Evolutionary conservation across 2,888 invertebrate genomes (phyloP).

Genomic region (Norana najaformis): DNA sequence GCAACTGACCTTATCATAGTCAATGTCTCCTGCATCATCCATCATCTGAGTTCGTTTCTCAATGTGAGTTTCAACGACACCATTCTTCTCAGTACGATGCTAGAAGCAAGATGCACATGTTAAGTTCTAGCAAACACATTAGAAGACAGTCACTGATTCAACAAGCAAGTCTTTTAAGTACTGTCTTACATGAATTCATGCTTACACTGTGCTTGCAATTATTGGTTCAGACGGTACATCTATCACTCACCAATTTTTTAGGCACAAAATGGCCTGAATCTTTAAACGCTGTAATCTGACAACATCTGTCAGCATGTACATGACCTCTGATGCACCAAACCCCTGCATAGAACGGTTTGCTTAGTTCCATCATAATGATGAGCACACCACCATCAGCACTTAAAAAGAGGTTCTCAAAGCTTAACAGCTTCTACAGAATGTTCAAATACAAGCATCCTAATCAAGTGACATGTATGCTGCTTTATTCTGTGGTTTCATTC

Average conservation of each 20-base stretch:
- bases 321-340: too few relatives aligned
- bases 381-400: too few relatives aligned
- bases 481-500: not conserved
- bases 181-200: not conserved
- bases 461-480: not conserved
- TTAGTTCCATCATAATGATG: not conserved
- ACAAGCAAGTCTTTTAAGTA: not conserved
- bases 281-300: too few relatives aligned
- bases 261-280: not conserved
- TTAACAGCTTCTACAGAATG: not conserved
- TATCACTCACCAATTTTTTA: not conserved
- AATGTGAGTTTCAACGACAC: slow-evolving; percentile 92
- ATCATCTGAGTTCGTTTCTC: slow-evolving; percentile 98
- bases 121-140: not conserved
- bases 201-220: not conserved
- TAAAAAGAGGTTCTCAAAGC: not conserved
- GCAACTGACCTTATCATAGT: slow-evolving; percentile 77
- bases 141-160: not conserved
- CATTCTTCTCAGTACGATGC: slow-evolving; percentile 86
- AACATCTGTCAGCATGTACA: too few relatives aligned
- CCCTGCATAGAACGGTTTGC: too few relatives aligned
- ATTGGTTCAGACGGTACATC: not conserved
- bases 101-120: not conserved
- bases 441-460: not conserved
- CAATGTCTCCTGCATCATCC: slow-evolving; percentile 87